phyloP scores from a whole-genome alignment of 2,888 invertebrate species.

The Dorcus hopei region DNA sequence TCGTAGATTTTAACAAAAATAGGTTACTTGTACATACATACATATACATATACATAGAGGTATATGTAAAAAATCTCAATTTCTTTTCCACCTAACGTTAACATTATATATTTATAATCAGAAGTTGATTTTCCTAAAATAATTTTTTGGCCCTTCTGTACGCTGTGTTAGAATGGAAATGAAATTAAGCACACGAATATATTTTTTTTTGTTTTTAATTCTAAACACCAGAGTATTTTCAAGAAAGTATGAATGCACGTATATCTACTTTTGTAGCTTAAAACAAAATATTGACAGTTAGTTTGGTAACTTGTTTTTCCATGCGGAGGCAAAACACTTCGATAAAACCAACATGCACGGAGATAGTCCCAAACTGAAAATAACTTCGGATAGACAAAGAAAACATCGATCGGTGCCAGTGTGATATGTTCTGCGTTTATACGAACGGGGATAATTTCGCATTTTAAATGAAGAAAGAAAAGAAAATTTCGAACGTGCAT shows the following conservation, averaged over 20 bases:
- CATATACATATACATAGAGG: conserved; percentile 1
- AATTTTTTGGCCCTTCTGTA: conserved; percentile 17
- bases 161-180: conserved; percentile 18
- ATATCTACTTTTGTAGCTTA: conserved; percentile 12
- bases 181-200: conserved; percentile 18
- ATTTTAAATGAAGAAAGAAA: not conserved
- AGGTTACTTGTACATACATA: conserved; percentile 11
- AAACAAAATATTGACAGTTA: conserved; percentile 14
- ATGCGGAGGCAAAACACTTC: conserved; percentile 8
- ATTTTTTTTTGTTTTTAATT: conserved; percentile 2
- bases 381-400: not conserved
- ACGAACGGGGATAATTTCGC: too few species aligned
- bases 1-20: conserved; percentile 16
- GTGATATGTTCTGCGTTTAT: conserved; percentile 10
- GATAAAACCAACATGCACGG: conserved; percentile 16
- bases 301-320: not conserved
- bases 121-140: conserved; percentile 16
- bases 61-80: conserved; percentile 13
- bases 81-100: conserved; percentile 17
- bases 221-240: conserved; percentile 17
- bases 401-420: not conserved
- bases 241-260: conserved; percentile 18
- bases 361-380: not conserved
- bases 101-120: conserved; percentile 1
- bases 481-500: not conserved